A percentile compares a stretch with the other conserved stretches of the same genome.
phyloP scores from a whole-genome alignment of 2,113 vertebrate species.

The Sebastes schlegelii region DNA sequence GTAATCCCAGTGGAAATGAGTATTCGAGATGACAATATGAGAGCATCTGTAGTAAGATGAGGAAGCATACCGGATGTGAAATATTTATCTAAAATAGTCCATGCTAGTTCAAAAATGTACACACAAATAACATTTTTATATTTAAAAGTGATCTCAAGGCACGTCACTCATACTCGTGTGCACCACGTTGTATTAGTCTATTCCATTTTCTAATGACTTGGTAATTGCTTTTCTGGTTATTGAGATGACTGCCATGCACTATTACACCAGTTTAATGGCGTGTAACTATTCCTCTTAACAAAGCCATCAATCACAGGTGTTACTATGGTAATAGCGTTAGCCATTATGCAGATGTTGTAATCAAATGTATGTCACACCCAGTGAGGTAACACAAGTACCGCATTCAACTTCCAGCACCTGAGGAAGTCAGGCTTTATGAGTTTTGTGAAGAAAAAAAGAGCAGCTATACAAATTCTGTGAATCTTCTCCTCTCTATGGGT shows the following conservation, averaged over 20 bases:
- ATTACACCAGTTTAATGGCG: constrained; percentile 80
- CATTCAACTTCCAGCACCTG: neutral
- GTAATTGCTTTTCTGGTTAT: constrained; percentile 82
- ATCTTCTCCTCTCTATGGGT: constrained; percentile 31
- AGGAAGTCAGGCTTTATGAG: constrained; percentile 16
- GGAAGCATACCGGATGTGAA: constrained; percentile 17
- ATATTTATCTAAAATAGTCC: constrained; percentile 2
- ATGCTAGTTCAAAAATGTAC: neutral
- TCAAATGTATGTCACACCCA: constrained; percentile 47
- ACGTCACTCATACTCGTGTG: constrained; percentile 63
- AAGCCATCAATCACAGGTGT: constrained; percentile 80
- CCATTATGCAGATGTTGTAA: constrained; percentile 62
- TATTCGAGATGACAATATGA: constrained; percentile 21
- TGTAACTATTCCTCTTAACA: constrained; percentile 81
- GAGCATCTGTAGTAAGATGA: constrained; percentile 37
- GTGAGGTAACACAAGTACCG: neutral
- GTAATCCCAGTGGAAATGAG: constrained; percentile 54
- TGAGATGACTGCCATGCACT: constrained; percentile 82
- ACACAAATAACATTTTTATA: constrained; percentile 7
- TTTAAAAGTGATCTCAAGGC: constrained; percentile 33
- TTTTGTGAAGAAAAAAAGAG: constrained; percentile 11
- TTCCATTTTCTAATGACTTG: constrained; percentile 78
- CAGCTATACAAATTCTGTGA: neutral
- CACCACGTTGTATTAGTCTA: constrained; percentile 75
- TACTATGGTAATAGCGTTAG: constrained; percentile 70